Evolutionary conservation across 2,888 invertebrate species (phyloP).

Genomic region (Rhaphigaster nebulosa): DNA sequence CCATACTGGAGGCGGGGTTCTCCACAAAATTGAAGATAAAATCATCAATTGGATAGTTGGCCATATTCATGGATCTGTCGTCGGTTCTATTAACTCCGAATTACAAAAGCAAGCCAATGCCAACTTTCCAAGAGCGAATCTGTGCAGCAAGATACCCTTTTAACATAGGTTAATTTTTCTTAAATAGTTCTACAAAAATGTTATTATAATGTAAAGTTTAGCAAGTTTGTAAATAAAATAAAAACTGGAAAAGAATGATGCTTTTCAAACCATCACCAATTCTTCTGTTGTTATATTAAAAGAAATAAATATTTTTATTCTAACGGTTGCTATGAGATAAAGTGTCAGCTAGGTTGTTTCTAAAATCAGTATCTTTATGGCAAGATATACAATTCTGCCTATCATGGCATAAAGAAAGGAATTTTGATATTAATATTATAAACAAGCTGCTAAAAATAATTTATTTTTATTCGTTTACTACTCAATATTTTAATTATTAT

Average conservation of each 20-base stretch:
- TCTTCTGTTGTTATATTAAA: background rate
- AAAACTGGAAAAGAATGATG: background rate
- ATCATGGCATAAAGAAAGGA: no score
- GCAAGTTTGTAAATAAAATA: background rate
- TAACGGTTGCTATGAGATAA: no score
- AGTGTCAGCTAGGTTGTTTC: no score
- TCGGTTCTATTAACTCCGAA: slow-evolving; percentile 55
- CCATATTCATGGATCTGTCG: slow-evolving; percentile 59
- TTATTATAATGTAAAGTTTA: background rate
- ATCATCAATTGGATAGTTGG: slow-evolving; percentile 58
- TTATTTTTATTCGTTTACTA: no score
- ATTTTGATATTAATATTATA: no score
- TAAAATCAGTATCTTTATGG: no score
- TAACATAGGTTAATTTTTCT: background rate
- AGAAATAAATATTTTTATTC: no score
- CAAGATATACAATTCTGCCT: no score
- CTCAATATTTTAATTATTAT: no score
- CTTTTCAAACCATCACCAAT: background rate
- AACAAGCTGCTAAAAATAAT: no score
- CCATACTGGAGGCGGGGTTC: slow-evolving; percentile 62
- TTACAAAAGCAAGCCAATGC: slow-evolving; percentile 55
- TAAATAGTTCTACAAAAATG: background rate
- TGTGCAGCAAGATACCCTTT: slow-evolving; percentile 61
- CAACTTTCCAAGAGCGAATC: slow-evolving; percentile 57
- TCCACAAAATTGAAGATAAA: slow-evolving; percentile 62